Percentiles rank a stretch among this genome's conserved stretches.
phyloP scores from a whole-genome alignment of 2,888 invertebrate genomes.

The Acrocyrtus sp. region DNA sequence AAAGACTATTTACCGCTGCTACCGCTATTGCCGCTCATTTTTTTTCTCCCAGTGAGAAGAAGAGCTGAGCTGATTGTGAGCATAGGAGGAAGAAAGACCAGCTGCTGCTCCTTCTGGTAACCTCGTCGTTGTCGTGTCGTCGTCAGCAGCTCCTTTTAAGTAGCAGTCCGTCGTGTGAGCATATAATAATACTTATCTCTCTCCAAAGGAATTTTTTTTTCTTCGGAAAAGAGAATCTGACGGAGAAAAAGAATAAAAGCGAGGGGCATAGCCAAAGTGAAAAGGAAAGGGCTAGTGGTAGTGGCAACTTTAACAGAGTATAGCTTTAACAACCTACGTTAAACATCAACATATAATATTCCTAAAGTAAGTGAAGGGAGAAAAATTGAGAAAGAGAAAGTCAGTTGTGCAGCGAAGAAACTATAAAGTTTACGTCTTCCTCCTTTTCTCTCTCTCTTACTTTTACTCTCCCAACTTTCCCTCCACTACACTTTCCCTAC shows the following conservation, averaged over 20 bases:
- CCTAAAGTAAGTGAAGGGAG: not conserved
- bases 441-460: conserved; percentile 1
- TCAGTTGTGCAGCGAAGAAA: not conserved
- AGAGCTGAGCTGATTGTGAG: conserved; percentile 6
- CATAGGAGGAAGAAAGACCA: conserved; percentile 12
- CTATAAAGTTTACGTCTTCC: not conserved
- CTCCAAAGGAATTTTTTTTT: conserved; percentile 32
- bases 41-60: conserved; percentile 1
- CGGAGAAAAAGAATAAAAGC: conserved; percentile 17
- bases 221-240: conserved; percentile 20
- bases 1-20: conserved; percentile 44
- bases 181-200: conserved; percentile 50
- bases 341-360: no score
- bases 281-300: conserved; percentile 33
- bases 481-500: conserved; percentile 19
- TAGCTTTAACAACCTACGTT: not conserved
- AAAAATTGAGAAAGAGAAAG: no score
- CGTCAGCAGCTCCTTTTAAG: not conserved
- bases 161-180: conserved; percentile 12
- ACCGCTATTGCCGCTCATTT: conserved; percentile 18
- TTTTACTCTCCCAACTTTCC: conserved; percentile 20
- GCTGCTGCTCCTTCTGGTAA: conserved; percentile 21
- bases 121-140: conserved; percentile 6
- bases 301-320: conserved; percentile 21
- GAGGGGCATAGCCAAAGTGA: conserved; percentile 4